Percentiles rank a stretch among this genome's conserved stretches.
phyloP scores from a whole-genome alignment of 2,797 vertebrate species.

The Acanthopagrus latus region DNA sequence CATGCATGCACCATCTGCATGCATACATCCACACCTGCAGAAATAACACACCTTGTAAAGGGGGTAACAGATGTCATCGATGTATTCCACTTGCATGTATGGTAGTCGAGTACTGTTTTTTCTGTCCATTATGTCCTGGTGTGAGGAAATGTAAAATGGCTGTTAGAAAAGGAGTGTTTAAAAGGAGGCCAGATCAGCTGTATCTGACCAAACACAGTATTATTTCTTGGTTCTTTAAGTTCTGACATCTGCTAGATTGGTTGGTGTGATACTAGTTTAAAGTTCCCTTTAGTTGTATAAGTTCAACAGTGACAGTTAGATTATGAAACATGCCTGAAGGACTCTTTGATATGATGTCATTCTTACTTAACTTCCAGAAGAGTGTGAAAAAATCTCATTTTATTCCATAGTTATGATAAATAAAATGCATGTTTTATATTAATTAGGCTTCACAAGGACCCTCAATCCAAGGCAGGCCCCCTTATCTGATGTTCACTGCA shows the following conservation, averaged over 20 bases:
- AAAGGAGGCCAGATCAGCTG: not conserved
- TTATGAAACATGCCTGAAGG: not conserved
- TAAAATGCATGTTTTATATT: not conserved
- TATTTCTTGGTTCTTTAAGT: not conserved
- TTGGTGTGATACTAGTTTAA: not conserved
- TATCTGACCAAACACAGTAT: not conserved
- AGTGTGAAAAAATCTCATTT: not conserved
- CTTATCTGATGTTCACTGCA: not conserved
- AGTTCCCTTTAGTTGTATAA: not conserved
- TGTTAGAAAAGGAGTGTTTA: slow-evolving; percentile 1
- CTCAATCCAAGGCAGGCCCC: not conserved
- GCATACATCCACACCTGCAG: slow-evolving; percentile 3
- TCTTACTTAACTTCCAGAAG: not conserved
- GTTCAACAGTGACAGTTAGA: not conserved
- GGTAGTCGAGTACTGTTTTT: slow-evolving; percentile 72
- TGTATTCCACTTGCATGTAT: slow-evolving; percentile 78
- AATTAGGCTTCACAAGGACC: not conserved
- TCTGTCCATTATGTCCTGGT: slow-evolving; percentile 74
- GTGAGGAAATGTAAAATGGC: not conserved
- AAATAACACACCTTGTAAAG: slow-evolving; percentile 70
- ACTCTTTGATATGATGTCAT: not conserved
- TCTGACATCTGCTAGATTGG: not conserved
- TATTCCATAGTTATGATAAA: not conserved
- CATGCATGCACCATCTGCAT: not conserved
- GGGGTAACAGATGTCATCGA: slow-evolving; percentile 75